Percentiles rank a stretch among this genome's conserved stretches.
Evolutionary conservation across 2,113 vertebrate species (phyloP).

Genomic region (Deroptyus accipitrinus): DNA sequence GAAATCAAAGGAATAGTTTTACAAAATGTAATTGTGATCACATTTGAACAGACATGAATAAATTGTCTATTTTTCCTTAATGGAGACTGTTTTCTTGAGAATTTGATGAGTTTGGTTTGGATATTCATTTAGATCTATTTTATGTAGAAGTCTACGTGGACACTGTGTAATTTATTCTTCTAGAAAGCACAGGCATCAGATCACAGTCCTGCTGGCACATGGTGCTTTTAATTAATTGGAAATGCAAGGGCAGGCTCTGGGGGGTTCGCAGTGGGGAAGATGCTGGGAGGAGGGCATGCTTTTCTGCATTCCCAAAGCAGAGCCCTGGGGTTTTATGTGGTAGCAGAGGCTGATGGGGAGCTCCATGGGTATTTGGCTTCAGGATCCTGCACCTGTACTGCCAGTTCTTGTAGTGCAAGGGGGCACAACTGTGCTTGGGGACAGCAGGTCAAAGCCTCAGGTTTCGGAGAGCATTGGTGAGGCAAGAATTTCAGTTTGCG

Average conservation of each 20-base stretch:
- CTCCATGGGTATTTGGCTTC: background rate
- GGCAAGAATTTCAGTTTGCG: background rate
- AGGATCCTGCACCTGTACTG: fast-evolving
- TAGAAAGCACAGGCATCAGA: background rate
- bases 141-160: background rate
- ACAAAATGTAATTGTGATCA: background rate
- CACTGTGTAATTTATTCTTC: background rate
- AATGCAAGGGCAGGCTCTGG: background rate
- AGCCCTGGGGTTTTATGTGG: background rate
- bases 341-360: background rate
- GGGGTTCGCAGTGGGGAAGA: background rate
- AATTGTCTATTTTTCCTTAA: background rate
- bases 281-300: background rate
- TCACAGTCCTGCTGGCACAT: background rate
- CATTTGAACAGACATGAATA: background rate
- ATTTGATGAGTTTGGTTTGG: background rate
- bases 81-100: background rate
- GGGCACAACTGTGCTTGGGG: background rate
- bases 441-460: background rate
- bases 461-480: background rate
- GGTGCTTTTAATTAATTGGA: background rate
- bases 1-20: background rate
- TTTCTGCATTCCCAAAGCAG: background rate
- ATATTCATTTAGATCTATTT: background rate
- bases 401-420: background rate